Percentiles rank a stretch among this genome's conserved stretches.
Conservation (phyloP, 2,888 invertebrate genomes). For the Polydrusus pterygomalis region DNA sequence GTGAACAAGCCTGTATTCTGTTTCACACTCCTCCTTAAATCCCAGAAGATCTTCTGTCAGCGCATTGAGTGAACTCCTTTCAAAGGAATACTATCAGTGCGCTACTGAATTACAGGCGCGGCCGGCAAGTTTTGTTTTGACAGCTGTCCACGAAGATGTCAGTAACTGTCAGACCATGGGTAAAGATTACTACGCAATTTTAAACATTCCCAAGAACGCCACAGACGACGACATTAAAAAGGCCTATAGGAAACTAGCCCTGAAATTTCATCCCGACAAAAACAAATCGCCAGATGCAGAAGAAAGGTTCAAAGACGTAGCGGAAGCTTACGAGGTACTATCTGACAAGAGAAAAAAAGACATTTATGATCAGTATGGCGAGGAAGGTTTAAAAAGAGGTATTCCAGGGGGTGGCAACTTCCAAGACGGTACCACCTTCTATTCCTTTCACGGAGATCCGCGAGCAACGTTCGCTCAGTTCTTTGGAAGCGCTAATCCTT, state of each 20-base stretch:
- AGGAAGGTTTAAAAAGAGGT: constrained; percentile 91
- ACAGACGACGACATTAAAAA: constrained; percentile 97
- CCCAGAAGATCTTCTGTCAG: no score
- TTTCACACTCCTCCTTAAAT: no score
- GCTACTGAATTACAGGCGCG: no score
- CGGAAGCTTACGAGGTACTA: constrained; percentile 94
- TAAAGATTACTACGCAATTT: constrained; percentile 96
- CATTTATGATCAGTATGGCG: constrained; percentile 92
- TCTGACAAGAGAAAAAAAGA: constrained; percentile 96
- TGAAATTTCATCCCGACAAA: constrained; percentile 98
- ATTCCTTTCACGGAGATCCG: constrained; percentile 95
- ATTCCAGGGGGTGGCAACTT: constrained; percentile 71
- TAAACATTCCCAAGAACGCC: constrained; percentile 89
- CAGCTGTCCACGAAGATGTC: neutral
- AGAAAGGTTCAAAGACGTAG: constrained; percentile 95
- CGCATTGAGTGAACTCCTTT: no score
- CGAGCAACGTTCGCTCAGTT: constrained; percentile 97
- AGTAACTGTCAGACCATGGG: constrained; percentile 79
- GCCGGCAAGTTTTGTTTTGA: no score
- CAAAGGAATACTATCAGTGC: no score
- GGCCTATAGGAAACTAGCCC: constrained; percentile 93
- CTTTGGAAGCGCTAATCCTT: constrained; percentile 95
- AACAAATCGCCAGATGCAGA: constrained; percentile 95
- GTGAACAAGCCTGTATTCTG: no score
- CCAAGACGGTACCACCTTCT: constrained; percentile 80